phyloP scores from a whole-genome alignment of 2,113 vertebrate species.

The Chunga burmeisteri region DNA sequence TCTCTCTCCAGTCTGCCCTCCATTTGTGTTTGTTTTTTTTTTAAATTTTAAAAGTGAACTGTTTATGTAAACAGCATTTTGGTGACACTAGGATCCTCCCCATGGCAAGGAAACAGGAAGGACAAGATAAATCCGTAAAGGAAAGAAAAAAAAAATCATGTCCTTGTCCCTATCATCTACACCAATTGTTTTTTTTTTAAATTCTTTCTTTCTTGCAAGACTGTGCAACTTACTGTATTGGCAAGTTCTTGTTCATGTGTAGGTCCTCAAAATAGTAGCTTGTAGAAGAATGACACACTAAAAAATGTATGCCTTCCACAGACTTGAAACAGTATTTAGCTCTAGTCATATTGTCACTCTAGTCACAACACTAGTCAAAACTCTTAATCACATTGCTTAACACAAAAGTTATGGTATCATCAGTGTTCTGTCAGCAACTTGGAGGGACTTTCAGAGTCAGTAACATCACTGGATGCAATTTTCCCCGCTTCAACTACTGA shows the following conservation, averaged over 20 bases:
- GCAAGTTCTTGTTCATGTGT: not conserved
- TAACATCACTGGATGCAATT: not conserved
- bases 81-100: not conserved
- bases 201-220: not conserved
- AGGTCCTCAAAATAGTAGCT: not conserved
- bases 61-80: not conserved
- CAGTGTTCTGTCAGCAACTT: not conserved
- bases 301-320: not conserved
- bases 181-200: not conserved
- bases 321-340: not conserved
- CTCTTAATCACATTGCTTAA: not conserved
- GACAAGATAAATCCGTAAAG: not conserved
- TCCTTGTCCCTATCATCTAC: not conserved
- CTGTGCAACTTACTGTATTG: not conserved
- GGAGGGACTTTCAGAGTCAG: not conserved
- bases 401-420: not conserved
- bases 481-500: not conserved
- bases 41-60: not conserved
- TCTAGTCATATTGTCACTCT: not conserved
- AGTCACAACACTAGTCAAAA: not conserved
- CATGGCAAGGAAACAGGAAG: not conserved
- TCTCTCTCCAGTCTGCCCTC: not conserved
- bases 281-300: not conserved
- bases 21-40: not conserved
- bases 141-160: not conserved